Base-by-base conservation (phyloP, 2,888 invertebrate species). In the Meandrusa payeni region DNA sequence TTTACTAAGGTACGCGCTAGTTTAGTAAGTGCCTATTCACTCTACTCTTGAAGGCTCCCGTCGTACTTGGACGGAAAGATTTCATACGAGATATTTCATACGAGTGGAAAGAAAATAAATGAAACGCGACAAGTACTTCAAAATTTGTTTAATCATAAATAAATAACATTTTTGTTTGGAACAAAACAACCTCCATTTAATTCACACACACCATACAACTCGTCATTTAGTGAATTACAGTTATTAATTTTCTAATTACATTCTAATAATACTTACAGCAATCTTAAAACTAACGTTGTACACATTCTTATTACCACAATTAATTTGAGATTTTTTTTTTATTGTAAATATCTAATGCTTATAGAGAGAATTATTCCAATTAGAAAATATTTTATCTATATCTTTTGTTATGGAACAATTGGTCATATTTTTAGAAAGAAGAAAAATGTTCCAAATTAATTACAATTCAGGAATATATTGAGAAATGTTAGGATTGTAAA, bases 251-350 rank as follows among this genome's bases (percentile, higher is more conserved):
- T 71, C 87, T 86, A 87, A 76, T 85, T 85, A 83, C 64, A 62
- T 69, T 80, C 87, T 87, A 87, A 79, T 87, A 87, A 87, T 87
- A 87, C 87, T 87, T 86, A 86, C 81, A 86, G 78, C 80, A 77
- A 87, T 76, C 85, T 82, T 87, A 86, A 62, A 59, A 71, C 60
- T 76, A 83, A 72, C 61, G 74, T 86, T 87, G 87, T 87, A 86
- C 87, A 85, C 78, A 79, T 69, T 77, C n/a, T 79, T 76, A 76
- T 81, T 81, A 86, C 79, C 83, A 86, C 80, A 83, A 79, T 69
- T 76, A 80, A 79, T 83, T 83, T 85, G 85, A 85, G 86, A 86
- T 87, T 87, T 82, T 78, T 70, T 72, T 67, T 23, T 66, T 57
- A 47, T 66, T 73, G 69, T 78, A 79, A 74, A 74, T 75, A 76